These are phyloP conservation scores for Entomobrya multifasciata DNA, from an alignment of 2,888 invertebrate species.

Conservation along the genomic window DNA sequence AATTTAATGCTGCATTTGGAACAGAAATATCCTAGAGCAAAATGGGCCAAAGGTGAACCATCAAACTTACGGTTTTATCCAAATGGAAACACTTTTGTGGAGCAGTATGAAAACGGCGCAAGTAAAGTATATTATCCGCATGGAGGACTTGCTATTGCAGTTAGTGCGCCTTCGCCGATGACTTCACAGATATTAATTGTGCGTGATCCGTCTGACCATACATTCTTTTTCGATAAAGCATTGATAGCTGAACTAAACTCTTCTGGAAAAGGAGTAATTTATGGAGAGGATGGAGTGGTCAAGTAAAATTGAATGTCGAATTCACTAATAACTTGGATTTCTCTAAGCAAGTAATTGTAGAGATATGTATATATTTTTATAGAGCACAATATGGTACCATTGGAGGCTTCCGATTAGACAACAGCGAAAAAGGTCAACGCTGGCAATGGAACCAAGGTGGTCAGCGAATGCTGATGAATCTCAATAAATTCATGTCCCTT, in stretches of 20 bases:
- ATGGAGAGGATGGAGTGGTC: constrained; percentile 59
- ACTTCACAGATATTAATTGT: neutral
- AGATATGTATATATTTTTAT: no score
- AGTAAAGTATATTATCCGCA: constrained; percentile 71
- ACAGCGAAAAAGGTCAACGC: constrained; percentile 32
- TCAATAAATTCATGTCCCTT: constrained; percentile 69
- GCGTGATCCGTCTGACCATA: constrained; percentile 51
- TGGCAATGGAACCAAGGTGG: constrained; percentile 75
- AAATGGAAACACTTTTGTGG: constrained; percentile 66
- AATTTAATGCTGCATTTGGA: constrained; percentile 63
- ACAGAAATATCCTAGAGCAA: constrained; percentile 29
- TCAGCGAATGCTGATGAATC: constrained; percentile 67
- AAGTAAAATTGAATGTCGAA: no score
- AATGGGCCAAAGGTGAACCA: constrained; percentile 68
- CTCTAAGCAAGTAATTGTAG: no score
- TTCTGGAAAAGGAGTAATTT: constrained; percentile 63
- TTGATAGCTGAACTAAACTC: constrained; percentile 66
- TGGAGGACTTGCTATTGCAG: constrained; percentile 70
- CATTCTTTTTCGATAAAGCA: constrained; percentile 71
- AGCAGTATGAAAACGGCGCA: constrained; percentile 66
- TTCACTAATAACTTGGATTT: no score
- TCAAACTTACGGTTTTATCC: constrained; percentile 65
- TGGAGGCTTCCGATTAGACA: constrained; percentile 65
- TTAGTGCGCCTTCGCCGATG: constrained; percentile 58
- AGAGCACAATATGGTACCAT: constrained; percentile 64